phyloP scores from a whole-genome alignment of 2,888 invertebrate species.

The Nomada ferruginata region DNA sequence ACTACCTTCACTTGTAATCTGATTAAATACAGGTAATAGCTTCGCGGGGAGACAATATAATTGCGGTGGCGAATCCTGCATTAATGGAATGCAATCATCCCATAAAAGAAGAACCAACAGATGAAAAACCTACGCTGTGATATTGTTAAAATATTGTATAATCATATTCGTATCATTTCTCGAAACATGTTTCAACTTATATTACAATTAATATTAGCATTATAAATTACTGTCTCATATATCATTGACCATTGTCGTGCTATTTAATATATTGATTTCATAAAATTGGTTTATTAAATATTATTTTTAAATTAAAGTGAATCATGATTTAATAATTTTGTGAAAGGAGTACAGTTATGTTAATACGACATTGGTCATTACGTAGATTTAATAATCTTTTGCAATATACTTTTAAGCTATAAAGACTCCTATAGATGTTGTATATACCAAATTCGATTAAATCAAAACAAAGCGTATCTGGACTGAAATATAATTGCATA shows the following conservation, averaged over 20 bases:
- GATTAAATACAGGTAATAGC: slow-evolving; percentile 88
- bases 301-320: slow-evolving; percentile 1
- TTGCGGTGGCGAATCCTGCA: slow-evolving; percentile 95
- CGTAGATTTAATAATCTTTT: slow-evolving; percentile 29
- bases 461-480: slow-evolving; percentile 57
- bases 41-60: slow-evolving; percentile 93
- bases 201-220: slow-evolving; percentile 52
- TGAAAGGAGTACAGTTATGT: slow-evolving; percentile 9
- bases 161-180: slow-evolving; percentile 18
- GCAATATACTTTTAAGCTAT: slow-evolving; percentile 15
- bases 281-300: slow-evolving; percentile 21
- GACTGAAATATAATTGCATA: slow-evolving; percentile 61
- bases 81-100: slow-evolving; percentile 85
- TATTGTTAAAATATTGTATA: slow-evolving; percentile 63
- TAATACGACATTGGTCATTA: slow-evolving; percentile 11
- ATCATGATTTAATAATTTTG: background rate
- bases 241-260: slow-evolving; percentile 46
- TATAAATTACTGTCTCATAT: slow-evolving; percentile 15
- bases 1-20: background rate
- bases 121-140: slow-evolving; percentile 82
- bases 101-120: slow-evolving; percentile 82
- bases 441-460: slow-evolving; percentile 47
- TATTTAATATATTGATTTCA: slow-evolving; percentile 49
- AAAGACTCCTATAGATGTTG: slow-evolving; percentile 24
- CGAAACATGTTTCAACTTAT: slow-evolving; percentile 22